Percentiles rank a stretch among this genome's conserved stretches.
Conservation (phyloP, 2,797 vertebrate species). For the Syndactyla subalaris region DNA sequence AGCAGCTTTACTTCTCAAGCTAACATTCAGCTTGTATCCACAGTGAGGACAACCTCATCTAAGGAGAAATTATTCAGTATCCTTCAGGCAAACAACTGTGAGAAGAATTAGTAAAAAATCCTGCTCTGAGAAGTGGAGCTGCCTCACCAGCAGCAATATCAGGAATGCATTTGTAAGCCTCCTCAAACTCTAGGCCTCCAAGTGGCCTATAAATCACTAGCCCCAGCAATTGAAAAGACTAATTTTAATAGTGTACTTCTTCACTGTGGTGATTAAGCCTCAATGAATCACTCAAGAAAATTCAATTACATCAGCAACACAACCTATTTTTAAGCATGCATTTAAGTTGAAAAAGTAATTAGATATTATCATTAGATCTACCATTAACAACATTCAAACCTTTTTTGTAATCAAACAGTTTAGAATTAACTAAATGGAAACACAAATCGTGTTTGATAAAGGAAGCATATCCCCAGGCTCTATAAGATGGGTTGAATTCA, state of each 20-base stretch:
- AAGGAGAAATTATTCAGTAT: conserved; percentile 22
- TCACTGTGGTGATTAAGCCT: conserved; percentile 18
- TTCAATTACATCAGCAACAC: conserved; percentile 52
- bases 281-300: conserved; percentile 67
- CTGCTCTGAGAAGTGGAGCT: background rate
- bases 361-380: conserved; percentile 57
- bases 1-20: conserved; percentile 26
- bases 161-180: conserved; percentile 5
- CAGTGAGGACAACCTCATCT: conserved; percentile 1
- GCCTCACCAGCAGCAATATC: conserved; percentile 16
- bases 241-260: conserved; percentile 52
- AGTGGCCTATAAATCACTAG: conserved; percentile 50
- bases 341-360: conserved; percentile 59
- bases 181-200: conserved; percentile 46
- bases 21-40: conserved; percentile 1
- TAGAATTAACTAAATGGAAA: conserved; percentile 33
- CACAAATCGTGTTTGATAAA: background rate
- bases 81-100: conserved; percentile 44
- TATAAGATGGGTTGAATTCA: background rate
- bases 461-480: background rate
- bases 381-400: conserved; percentile 16
- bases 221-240: conserved; percentile 49
- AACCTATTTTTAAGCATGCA: conserved; percentile 44
- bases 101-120: conserved; percentile 51
- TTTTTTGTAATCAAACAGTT: conserved; percentile 27